A percentile compares a stretch with the other conserved stretches of the same genome.
These are phyloP conservation scores for Diachrysia chrysitis DNA, from an alignment of 2,888 invertebrate species.

Conservation along the genomic window DNA sequence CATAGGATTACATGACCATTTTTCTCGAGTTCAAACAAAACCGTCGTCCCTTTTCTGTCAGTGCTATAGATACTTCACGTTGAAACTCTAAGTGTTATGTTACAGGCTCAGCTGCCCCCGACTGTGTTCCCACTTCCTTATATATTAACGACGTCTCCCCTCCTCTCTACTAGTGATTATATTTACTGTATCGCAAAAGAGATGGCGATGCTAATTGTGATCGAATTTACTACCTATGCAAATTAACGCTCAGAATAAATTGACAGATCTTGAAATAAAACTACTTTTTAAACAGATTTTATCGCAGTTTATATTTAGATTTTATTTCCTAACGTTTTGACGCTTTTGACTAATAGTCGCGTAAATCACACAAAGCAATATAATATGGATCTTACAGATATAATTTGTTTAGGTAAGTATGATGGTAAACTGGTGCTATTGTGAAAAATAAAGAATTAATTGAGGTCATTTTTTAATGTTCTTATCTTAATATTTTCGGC, in stretches of 20 bases:
- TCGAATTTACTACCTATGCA: conserved; percentile 32
- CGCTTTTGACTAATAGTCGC: too few relatives aligned
- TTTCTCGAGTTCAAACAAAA: conserved; percentile 1
- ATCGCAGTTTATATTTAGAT: too few relatives aligned
- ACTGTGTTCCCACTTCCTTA: conserved; percentile 13
- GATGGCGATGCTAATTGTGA: conserved; percentile 37
- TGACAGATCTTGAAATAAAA: too few relatives aligned
- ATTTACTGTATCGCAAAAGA: too few relatives aligned
- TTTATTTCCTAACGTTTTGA: too few relatives aligned
- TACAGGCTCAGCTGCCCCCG: conserved; percentile 23
- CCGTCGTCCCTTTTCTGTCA: background rate
- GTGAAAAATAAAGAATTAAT: background rate
- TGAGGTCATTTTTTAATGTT: background rate
- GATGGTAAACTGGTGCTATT: background rate
- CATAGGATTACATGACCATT: background rate
- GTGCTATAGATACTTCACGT: conserved; percentile 12
- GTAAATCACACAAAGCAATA: too few relatives aligned
- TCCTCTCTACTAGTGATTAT: too few relatives aligned
- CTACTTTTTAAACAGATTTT: too few relatives aligned
- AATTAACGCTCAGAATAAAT: conserved; percentile 23
- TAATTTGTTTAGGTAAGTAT: background rate
- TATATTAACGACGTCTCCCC: conserved; percentile 28
- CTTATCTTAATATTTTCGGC: background rate
- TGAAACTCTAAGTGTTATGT: conserved; percentile 23
- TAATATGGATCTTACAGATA: conserved; percentile 33